Evolutionary conservation across 2,888 invertebrate species (phyloP).

Genomic region (Agriopis aurantiaria): DNA sequence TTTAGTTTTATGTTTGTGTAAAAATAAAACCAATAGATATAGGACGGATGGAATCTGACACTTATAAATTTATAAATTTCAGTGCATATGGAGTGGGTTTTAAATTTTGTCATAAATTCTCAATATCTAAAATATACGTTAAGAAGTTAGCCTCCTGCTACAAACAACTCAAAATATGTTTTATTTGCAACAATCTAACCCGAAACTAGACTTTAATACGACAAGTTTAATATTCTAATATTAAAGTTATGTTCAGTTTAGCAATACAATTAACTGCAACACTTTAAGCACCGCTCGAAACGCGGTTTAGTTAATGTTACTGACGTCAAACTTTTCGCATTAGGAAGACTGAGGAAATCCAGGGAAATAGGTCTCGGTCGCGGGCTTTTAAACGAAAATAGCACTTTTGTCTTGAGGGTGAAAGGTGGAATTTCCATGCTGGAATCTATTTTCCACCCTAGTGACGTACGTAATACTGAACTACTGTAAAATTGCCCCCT

Average conservation of each 20-base stretch:
- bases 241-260: background rate
- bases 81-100: too few species aligned
- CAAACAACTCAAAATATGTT: too few species aligned
- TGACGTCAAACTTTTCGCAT: slow-evolving; percentile 83
- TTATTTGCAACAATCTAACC: background rate
- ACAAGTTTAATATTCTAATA: slow-evolving; percentile 23
- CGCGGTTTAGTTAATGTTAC: slow-evolving; percentile 57
- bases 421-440: slow-evolving; percentile 61
- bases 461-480: slow-evolving; percentile 59
- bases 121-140: too few species aligned
- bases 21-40: too few species aligned
- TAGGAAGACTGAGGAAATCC: slow-evolving; percentile 56
- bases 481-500: slow-evolving; percentile 64
- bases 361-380: slow-evolving; percentile 78
- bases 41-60: background rate
- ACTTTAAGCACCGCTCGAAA: slow-evolving; percentile 41
- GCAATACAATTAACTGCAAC: slow-evolving; percentile 36
- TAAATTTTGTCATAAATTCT: too few species aligned
- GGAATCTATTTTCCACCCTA: slow-evolving; percentile 36
- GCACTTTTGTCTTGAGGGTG: slow-evolving; percentile 47
- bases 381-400: slow-evolving; percentile 53
- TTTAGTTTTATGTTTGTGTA: slow-evolving; percentile 6
- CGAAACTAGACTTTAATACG: background rate
- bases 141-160: too few species aligned
- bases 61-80: background rate